phyloP scores from a whole-genome alignment of 1,140 invertebrate genomes.

The Atta cephalotes region DNA sequence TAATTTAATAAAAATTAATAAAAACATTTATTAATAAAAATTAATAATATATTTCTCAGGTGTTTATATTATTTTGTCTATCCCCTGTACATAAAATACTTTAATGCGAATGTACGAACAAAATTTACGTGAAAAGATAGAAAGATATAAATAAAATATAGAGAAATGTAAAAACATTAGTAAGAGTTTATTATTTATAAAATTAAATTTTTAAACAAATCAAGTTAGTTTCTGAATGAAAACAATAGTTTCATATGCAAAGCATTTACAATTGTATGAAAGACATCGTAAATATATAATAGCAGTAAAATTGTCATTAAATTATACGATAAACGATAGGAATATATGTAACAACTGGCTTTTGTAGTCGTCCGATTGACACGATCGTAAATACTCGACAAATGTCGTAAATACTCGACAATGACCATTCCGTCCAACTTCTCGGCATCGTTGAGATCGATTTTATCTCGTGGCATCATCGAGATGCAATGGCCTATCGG shows the following conservation, averaged over 20 bases:
- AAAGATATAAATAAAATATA: not conserved
- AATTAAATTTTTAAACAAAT: not conserved
- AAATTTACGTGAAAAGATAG: not conserved
- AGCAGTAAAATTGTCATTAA: constrained; percentile 7
- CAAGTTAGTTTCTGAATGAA: not conserved
- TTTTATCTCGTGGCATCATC: constrained; percentile 64
- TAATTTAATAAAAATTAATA: too few relatives aligned
- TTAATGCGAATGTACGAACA: not conserved
- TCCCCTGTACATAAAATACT: not conserved
- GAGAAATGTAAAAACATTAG: not conserved
- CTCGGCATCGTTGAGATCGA: constrained; percentile 14
- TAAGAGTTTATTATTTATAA: not conserved
- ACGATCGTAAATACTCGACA: constrained; percentile 45
- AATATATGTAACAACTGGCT: constrained; percentile 20
- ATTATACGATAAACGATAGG: constrained; percentile 27
- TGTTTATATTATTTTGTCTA: too few relatives aligned
- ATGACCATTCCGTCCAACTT: constrained; percentile 39
- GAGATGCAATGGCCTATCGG: constrained; percentile 28
- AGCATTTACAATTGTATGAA: not conserved
- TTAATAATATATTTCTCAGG: too few relatives aligned
- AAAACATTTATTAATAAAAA: too few relatives aligned
- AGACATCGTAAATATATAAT: not conserved
- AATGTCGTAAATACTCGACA: constrained; percentile 59
- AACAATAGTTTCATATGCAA: not conserved
- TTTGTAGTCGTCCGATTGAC: constrained; percentile 41